phyloP scores from a whole-genome alignment of 1,140 invertebrate species.

The Brachionus rotundiformis region DNA sequence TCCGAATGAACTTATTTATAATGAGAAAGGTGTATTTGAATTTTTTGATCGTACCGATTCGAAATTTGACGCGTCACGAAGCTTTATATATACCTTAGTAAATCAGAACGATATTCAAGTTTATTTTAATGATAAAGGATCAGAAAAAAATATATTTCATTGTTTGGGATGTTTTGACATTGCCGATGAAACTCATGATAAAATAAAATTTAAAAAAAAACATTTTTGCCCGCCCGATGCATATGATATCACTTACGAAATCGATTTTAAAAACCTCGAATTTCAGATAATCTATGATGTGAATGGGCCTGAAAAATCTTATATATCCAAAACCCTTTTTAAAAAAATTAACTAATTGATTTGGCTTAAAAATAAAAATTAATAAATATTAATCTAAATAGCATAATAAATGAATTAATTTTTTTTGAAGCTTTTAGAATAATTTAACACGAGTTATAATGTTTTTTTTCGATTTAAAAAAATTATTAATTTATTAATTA shows the following conservation, averaged over 20 bases:
- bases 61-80: neutral
- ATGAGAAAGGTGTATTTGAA: constrained; percentile 22
- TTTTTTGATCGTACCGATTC: neutral
- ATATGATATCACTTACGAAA: constrained; percentile 15
- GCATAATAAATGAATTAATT: neutral
- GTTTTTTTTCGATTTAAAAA: no score
- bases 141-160: neutral
- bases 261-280: neutral
- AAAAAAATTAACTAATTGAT: neutral
- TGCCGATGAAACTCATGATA: neutral
- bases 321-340: constrained; percentile 18
- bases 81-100: neutral
- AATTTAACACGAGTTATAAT: neutral
- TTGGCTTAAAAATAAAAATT: neutral
- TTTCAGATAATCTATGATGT: constrained; percentile 26
- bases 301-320: constrained; percentile 12
- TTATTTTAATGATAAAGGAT: constrained; percentile 28
- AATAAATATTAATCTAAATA: constrained; percentile 4
- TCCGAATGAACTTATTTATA: neutral
- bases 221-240: neutral
- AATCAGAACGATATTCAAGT: constrained; percentile 16
- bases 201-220: neutral
- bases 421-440: neutral
- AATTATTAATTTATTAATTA: neutral
- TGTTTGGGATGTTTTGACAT: neutral